These are phyloP conservation scores for Polypterus senegalus DNA, from an alignment of 2,113 vertebrate species.

Conservation along the genomic window DNA sequence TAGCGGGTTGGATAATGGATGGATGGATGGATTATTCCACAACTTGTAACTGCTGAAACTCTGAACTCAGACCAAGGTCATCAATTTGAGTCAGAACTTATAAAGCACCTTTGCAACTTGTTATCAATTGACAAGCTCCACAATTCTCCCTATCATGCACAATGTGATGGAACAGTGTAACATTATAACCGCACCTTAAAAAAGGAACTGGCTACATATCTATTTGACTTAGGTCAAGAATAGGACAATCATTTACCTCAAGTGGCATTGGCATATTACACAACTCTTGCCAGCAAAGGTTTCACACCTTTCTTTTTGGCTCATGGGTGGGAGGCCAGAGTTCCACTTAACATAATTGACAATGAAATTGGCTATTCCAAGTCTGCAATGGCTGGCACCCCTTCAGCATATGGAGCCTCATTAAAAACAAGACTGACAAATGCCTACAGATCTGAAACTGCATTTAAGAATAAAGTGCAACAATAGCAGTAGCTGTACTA, in stretches of 20 bases:
- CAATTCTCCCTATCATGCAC: slow-evolving; percentile 9
- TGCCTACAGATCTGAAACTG: background rate
- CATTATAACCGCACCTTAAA: slow-evolving; percentile 7
- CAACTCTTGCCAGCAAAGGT: slow-evolving; percentile 7
- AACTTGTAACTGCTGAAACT: background rate
- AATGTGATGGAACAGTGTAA: slow-evolving; percentile 11
- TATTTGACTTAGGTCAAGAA: slow-evolving; percentile 6
- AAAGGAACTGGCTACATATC: slow-evolving; percentile 13
- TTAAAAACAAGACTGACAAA: background rate
- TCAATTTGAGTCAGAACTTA: slow-evolving; percentile 5
- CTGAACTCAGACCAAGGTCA: background rate
- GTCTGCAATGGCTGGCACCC: background rate
- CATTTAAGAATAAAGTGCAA: background rate
- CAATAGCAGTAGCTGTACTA: background rate
- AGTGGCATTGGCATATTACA: slow-evolving; percentile 14
- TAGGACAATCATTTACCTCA: slow-evolving; percentile 14
- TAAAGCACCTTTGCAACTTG: slow-evolving; percentile 6
- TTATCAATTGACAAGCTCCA: slow-evolving; percentile 6
- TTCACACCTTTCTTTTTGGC: slow-evolving; percentile 13
- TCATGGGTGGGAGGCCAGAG: slow-evolving; percentile 10
- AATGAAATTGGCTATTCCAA: background rate
- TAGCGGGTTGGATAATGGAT: too few species aligned
- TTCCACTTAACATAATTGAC: slow-evolving; percentile 7
- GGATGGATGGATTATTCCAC: background rate
- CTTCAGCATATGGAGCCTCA: background rate